A percentile compares a stretch with the other conserved stretches of the same genome.
These are phyloP conservation scores for Dinoponera quadriceps DNA, from an alignment of 1,140 invertebrate species.

Conservation along the genomic window DNA sequence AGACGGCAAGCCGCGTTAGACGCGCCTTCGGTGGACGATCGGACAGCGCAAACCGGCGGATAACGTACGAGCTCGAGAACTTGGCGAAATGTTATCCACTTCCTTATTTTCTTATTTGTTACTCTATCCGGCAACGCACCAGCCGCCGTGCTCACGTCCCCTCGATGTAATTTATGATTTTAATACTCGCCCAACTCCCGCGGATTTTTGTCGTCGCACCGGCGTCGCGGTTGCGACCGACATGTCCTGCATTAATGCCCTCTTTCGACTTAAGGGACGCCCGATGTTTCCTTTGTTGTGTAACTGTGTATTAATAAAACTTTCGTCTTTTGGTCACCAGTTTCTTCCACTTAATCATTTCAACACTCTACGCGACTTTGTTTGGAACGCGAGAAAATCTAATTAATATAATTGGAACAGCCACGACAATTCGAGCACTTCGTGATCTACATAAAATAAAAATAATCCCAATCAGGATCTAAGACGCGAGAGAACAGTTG, in stretches of 20 bases:
- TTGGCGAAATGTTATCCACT: constrained; percentile 55
- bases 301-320: no score
- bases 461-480: no score
- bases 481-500: no score
- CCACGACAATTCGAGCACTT: no score
- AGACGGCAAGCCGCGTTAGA: constrained; percentile 27
- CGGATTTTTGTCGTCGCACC: constrained; percentile 15
- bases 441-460: no score
- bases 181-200: constrained; percentile 37
- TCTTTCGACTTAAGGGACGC: no score
- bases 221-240: neutral
- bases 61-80: constrained; percentile 63
- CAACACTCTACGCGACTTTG: no score
- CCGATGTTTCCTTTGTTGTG: neutral
- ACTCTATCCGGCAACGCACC: constrained; percentile 42
- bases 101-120: constrained; percentile 70
- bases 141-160: constrained; percentile 25
- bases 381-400: no score
- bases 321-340: no score
- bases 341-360: no score
- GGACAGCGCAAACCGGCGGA: constrained; percentile 52
- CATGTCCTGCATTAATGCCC: neutral
- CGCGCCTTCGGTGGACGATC: constrained; percentile 37
- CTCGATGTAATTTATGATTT: constrained; percentile 58
- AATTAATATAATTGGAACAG: no score